A percentile compares a stretch with the other conserved stretches of the same genome.
Conservation (phyloP, 2,113 vertebrate species). For the Etheostoma spectabile region DNA sequence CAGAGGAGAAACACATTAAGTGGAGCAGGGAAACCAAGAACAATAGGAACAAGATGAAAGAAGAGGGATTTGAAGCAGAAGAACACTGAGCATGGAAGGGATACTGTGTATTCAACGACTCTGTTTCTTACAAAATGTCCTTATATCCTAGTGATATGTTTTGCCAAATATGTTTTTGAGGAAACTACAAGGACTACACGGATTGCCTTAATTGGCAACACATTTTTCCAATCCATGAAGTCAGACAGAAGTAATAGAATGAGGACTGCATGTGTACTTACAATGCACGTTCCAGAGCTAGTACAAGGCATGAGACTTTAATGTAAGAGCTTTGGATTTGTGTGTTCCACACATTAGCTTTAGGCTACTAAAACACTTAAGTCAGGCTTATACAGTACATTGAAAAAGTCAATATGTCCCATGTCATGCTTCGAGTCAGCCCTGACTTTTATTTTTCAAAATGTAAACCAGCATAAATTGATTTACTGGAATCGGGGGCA, state of each 20-base stretch:
- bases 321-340: background rate
- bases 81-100: slow-evolving; percentile 14
- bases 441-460: background rate
- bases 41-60: slow-evolving; percentile 31
- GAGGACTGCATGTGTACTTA: background rate
- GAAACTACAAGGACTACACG: background rate
- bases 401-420: background rate
- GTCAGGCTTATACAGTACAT: background rate
- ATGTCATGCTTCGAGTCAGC: background rate
- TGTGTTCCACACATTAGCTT: slow-evolving; percentile 1
- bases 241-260: background rate
- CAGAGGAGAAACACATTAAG: slow-evolving; percentile 40
- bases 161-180: slow-evolving; percentile 12
- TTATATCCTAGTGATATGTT: background rate
- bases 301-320: background rate
- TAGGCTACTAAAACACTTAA: slow-evolving; percentile 1
- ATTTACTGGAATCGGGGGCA: background rate
- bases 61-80: slow-evolving; percentile 30
- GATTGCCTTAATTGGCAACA: background rate
- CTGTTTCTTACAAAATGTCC: background rate
- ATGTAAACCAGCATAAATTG: background rate
- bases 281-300: background rate
- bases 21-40: slow-evolving; percentile 31
- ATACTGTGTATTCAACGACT: slow-evolving; percentile 11
- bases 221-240: background rate